These are phyloP conservation scores for Tupaia tana DNA, from an alignment of 2,113 vertebrate species.

Conservation along the genomic window DNA sequence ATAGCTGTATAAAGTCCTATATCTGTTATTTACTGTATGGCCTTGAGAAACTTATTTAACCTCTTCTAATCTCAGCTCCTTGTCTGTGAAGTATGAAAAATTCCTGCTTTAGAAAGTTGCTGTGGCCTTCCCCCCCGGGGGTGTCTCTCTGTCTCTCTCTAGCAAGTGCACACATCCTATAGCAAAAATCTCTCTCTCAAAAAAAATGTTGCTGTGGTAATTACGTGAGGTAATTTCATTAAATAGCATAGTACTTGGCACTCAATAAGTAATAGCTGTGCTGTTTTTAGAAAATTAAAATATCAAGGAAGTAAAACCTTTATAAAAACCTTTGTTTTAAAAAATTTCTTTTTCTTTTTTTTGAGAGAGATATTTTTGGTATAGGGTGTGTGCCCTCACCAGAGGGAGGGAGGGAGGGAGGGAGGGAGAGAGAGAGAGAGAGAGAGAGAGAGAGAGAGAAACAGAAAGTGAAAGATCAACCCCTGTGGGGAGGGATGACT, in stretches of 20 bases:
- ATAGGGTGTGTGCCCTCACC: too few species aligned
- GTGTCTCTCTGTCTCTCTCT: too few species aligned
- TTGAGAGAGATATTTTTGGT: too few species aligned
- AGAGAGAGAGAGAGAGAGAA: too few species aligned
- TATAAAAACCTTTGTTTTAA: neutral
- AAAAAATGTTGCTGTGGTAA: neutral
- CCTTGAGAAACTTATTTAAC: neutral
- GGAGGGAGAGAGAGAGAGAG: too few species aligned
- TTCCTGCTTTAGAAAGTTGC: neutral
- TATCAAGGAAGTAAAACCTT: neutral
- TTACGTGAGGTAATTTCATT: neutral
- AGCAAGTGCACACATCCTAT: too few species aligned
- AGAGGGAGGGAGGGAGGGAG: too few species aligned
- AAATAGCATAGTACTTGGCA: neutral
- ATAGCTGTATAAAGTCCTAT: neutral
- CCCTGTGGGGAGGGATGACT: too few species aligned
- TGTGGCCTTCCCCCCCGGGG: neutral
- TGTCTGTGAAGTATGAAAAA: neutral
- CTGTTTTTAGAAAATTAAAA: conserved; percentile 21
- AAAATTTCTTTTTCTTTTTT: too few species aligned
- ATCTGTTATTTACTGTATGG: neutral
- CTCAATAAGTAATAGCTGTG: neutral
- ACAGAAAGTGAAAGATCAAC: too few species aligned
- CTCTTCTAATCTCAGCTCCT: neutral
- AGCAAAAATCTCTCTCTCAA: too few species aligned